phyloP scores from a whole-genome alignment of 2,888 invertebrate species.

The Brachynemurus nebulosus region DNA sequence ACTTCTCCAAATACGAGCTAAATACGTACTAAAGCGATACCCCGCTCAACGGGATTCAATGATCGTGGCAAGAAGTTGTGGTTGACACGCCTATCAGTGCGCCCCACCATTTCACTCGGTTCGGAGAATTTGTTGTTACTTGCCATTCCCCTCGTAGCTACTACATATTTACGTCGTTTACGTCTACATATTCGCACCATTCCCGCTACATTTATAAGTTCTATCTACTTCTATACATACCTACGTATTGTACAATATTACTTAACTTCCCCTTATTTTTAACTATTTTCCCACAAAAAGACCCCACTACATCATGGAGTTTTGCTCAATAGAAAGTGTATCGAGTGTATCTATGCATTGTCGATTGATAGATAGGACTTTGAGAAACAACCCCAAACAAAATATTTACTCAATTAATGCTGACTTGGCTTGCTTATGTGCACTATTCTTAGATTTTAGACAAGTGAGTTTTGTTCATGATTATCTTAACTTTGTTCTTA shows the following conservation, averaged over 20 bases:
- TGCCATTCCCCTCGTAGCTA: no score
- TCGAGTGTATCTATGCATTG: no score
- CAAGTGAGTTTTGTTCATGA: no score
- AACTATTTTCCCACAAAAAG: background rate
- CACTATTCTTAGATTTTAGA: no score
- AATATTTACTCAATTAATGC: no score
- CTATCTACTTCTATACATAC: no score
- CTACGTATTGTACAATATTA: background rate
- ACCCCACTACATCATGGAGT: background rate
- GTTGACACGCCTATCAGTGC: slow-evolving; percentile 17
- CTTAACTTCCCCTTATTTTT: background rate
- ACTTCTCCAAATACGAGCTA: slow-evolving; percentile 34
- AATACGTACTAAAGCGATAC: slow-evolving; percentile 31
- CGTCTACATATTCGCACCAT: slow-evolving; percentile 11
- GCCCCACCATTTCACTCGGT: slow-evolving; percentile 21
- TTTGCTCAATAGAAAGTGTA: no score
- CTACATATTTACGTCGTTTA: slow-evolving; percentile 20
- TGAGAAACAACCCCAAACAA: background rate
- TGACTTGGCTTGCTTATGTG: no score
- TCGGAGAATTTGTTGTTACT: no score
- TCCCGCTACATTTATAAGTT: background rate
- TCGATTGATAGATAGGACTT: no score
- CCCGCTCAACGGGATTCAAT: slow-evolving; percentile 16
- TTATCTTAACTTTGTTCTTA: background rate
- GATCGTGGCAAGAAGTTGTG: slow-evolving; percentile 13